Conservation (phyloP, 2,888 invertebrate species). For the Drosophila diplacantha region DNA sequence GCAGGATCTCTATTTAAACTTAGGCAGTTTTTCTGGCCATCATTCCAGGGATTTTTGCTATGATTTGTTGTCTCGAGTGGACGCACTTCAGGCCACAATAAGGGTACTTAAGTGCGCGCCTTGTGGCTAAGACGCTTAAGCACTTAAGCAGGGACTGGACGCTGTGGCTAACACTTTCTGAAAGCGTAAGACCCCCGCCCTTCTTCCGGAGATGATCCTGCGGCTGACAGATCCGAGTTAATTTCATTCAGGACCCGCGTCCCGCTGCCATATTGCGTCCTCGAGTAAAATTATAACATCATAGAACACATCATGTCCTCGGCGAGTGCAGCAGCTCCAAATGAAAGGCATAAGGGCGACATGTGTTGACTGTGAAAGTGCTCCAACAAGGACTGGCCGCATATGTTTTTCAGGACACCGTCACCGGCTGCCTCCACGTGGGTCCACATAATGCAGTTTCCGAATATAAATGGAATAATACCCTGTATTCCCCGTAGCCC, state of each 20-base stretch:
- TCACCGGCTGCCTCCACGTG: slow-evolving; percentile 13
- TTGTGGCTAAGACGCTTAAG: slow-evolving; percentile 55
- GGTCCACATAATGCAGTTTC: slow-evolving; percentile 12
- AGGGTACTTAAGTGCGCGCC: slow-evolving; percentile 59
- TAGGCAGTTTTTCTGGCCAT: slow-evolving; percentile 28
- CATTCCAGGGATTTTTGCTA: neutral
- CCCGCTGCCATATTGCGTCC: slow-evolving; percentile 19
- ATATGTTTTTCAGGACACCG: slow-evolving; percentile 52
- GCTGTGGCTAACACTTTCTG: slow-evolving; percentile 56
- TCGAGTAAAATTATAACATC: neutral
- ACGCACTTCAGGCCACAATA: slow-evolving; percentile 60
- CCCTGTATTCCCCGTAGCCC: slow-evolving; percentile 2
- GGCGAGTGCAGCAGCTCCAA: slow-evolving; percentile 10
- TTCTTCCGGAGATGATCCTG: slow-evolving; percentile 16
- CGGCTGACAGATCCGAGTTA: slow-evolving; percentile 29
- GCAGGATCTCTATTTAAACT: slow-evolving; percentile 22
- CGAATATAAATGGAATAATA: neutral
- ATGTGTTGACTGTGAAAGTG: slow-evolving; percentile 41
- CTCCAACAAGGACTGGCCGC: slow-evolving; percentile 43
- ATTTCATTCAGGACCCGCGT: slow-evolving; percentile 38
- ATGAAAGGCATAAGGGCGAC: slow-evolving; percentile 48
- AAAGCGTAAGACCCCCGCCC: slow-evolving; percentile 29
- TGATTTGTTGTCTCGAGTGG: slow-evolving; percentile 46
- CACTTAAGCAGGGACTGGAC: slow-evolving; percentile 44
- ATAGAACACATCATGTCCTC: neutral